Conservation (phyloP, 2,113 vertebrate species). For the Gnathonemus longibarbis region DNA sequence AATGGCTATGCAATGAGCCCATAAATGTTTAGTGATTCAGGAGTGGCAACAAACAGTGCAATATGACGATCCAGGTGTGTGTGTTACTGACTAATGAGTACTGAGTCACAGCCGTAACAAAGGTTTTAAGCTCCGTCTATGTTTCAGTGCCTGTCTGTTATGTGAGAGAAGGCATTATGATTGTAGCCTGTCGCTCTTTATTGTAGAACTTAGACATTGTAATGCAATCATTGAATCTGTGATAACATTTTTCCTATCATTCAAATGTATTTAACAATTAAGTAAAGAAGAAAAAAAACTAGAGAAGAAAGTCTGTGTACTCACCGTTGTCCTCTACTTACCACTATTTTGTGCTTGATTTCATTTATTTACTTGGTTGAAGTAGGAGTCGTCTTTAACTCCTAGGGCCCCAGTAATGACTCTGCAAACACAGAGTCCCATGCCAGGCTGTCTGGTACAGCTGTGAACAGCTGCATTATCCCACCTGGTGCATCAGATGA, state of each 20-base stretch:
- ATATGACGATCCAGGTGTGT: constrained; percentile 18
- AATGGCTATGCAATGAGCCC: constrained; percentile 23
- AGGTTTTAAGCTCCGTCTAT: constrained; percentile 10
- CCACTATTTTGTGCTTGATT: background rate
- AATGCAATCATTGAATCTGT: constrained; percentile 29
- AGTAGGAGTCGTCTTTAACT: background rate
- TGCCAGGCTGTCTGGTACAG: background rate
- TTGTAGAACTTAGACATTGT: constrained; percentile 29
- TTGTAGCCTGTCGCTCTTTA: constrained; percentile 39
- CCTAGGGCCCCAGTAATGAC: background rate
- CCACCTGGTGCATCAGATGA: background rate
- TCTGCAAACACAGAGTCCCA: background rate
- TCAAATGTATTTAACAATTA: constrained; percentile 55
- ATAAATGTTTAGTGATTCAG: background rate
- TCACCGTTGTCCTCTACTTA: constrained; percentile 14
- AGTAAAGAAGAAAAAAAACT: constrained; percentile 37
- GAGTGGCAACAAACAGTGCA: constrained; percentile 21
- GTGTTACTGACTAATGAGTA: constrained; percentile 6
- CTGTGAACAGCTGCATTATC: background rate
- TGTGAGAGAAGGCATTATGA: constrained; percentile 35
- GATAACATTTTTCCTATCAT: constrained; percentile 35
- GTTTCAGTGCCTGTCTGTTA: constrained; percentile 45
- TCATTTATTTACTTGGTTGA: background rate
- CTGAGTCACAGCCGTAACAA: constrained; percentile 12
- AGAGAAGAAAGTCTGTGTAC: constrained; percentile 37